phyloP scores from a whole-genome alignment of 2,888 invertebrate species.

The Himalopsyche kuldschensis region DNA sequence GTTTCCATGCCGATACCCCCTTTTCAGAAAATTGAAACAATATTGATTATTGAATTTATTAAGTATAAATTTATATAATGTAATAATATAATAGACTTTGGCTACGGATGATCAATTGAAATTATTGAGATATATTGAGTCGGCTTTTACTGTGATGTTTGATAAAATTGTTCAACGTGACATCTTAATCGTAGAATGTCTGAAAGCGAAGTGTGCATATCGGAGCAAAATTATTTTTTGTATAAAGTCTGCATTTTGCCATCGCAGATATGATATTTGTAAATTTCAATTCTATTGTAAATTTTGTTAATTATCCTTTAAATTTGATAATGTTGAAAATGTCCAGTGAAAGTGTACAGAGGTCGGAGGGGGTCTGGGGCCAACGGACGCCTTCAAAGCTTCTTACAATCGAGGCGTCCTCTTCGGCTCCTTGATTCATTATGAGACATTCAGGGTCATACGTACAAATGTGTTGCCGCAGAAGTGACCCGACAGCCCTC shows the following conservation, averaged over 20 bases:
- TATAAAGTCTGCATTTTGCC: background rate
- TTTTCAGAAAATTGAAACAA: background rate
- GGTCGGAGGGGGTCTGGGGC: background rate
- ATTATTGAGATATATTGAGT: background rate
- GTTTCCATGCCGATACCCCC: background rate
- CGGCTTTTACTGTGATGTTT: conserved; percentile 34
- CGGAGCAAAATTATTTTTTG: background rate
- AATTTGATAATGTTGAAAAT: background rate
- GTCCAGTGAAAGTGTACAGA: background rate
- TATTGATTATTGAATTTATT: background rate
- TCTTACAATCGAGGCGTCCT: background rate
- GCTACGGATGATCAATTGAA: background rate
- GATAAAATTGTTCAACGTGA: conserved; percentile 31
- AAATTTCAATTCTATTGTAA: background rate
- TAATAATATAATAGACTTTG: background rate
- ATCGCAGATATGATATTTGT: background rate
- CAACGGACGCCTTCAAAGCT: background rate
- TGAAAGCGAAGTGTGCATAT: background rate
- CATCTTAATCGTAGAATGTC: background rate
- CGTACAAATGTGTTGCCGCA: conserved; percentile 17
- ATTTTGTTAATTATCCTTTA: background rate
- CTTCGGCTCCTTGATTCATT: background rate
- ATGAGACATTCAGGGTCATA: conserved; percentile 11
- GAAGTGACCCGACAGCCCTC: background rate
- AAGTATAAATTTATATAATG: background rate